Percentiles rank a stretch among this genome's conserved stretches.
These are phyloP conservation scores for Syngnathus rostellatus DNA, from an alignment of 2,797 vertebrate genomes.

Conservation along the genomic window DNA sequence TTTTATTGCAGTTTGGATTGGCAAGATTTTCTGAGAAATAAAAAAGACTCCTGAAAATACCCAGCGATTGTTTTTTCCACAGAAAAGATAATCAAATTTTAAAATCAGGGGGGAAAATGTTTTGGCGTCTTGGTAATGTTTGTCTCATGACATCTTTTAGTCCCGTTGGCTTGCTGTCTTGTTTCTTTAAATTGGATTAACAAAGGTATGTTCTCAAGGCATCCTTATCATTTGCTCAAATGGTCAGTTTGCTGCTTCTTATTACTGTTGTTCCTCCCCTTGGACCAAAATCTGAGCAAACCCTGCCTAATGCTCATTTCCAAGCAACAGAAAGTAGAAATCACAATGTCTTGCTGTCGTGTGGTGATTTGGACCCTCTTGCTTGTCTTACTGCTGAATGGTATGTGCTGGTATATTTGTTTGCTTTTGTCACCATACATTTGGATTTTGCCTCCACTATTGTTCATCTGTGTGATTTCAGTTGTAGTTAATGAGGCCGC, in stretches of 20 bases:
- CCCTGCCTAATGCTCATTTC: constrained; percentile 25
- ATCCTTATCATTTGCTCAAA: constrained; percentile 36
- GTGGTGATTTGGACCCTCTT: constrained; percentile 47
- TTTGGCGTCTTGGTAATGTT: constrained; percentile 23
- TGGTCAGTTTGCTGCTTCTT: constrained; percentile 40
- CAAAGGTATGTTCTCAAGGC: constrained; percentile 34
- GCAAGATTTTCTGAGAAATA: no score
- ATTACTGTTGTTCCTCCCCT: constrained; percentile 57
- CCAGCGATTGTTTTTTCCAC: no score
- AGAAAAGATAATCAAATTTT: constrained; percentile 12
- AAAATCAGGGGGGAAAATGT: constrained; percentile 18
- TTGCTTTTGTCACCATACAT: neutral
- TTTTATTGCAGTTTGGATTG: neutral
- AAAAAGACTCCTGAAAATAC: no score
- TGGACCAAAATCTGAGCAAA: constrained; percentile 32
- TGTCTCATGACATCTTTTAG: constrained; percentile 46
- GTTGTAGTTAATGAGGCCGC: constrained; percentile 59
- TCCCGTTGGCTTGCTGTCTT: constrained; percentile 28
- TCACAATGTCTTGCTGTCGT: constrained; percentile 54
- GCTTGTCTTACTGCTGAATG: constrained; percentile 53
- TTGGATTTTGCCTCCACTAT: neutral
- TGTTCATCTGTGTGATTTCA: constrained; percentile 24
- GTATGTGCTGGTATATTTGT: constrained; percentile 45
- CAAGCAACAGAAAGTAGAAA: constrained; percentile 16
- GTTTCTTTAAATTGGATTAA: constrained; percentile 58